Percentiles rank a stretch among this genome's conserved stretches.
Conservation (phyloP, 23 tunicate genomes). For the Styela plicata region DNA sequence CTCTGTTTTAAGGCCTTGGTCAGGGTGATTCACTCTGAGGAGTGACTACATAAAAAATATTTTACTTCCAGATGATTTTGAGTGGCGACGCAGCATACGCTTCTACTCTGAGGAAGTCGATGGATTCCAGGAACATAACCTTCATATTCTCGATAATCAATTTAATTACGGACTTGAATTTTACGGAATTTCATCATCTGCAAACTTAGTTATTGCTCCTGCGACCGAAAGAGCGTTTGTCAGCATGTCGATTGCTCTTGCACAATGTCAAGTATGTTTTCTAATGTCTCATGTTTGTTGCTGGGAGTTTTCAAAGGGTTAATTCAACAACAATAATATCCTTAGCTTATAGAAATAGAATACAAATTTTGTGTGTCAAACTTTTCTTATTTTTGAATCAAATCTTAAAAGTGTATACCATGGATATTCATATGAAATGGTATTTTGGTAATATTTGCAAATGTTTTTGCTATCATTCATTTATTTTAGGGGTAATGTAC, state of each 20-base stretch:
- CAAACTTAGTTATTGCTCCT: conserved; percentile 56
- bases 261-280: conserved; percentile 20
- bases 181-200: conserved; percentile 49
- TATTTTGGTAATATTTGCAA: no score
- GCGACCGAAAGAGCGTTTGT: conserved; percentile 67
- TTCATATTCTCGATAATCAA: conserved; percentile 54
- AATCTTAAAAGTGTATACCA: no score
- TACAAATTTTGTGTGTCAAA: background rate
- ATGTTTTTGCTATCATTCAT: no score
- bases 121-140: conserved; percentile 49
- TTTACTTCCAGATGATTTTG: conserved; percentile 88
- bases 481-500: no score
- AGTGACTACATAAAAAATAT: no score
- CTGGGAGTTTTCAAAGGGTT: no score
- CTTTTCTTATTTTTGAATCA: no score
- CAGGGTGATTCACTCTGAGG: no score
- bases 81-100: conserved; percentile 78
- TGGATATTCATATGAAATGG: no score
- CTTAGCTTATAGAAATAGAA: background rate
- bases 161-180: conserved; percentile 79
- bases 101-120: conserved; percentile 50
- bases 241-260: conserved; percentile 26
- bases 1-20: no score
- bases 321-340: no score
- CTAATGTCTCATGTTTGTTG: no score